phyloP scores from a whole-genome alignment of 64 coral and sea anemone species.

The Anthopleura sola region DNA sequence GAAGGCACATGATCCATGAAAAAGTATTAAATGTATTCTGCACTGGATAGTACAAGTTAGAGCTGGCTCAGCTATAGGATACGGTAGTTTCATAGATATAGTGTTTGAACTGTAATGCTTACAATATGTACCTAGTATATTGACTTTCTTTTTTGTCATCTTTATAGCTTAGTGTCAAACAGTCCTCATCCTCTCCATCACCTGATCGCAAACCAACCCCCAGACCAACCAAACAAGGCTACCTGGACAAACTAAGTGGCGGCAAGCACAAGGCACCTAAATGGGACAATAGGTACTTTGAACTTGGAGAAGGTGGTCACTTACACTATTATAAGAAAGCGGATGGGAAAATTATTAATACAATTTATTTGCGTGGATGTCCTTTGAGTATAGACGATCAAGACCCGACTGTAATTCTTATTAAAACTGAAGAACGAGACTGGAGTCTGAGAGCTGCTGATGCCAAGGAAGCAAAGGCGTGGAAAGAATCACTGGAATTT shows the following conservation, averaged over 20 bases:
- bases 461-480: conserved; percentile 59
- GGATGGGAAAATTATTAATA: conserved; percentile 87
- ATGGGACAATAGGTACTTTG: conserved; percentile 96
- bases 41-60: too few relatives aligned
- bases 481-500: conserved; percentile 63
- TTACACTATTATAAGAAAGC: conserved; percentile 88
- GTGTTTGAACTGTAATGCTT: too few relatives aligned
- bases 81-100: too few relatives aligned
- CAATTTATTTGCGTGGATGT: conserved; percentile 84
- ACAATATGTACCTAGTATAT: too few relatives aligned
- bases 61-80: too few relatives aligned
- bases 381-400: conserved; percentile 55
- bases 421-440: conserved; percentile 84
- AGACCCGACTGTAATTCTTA: conserved; percentile 53
- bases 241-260: conserved; percentile 82
- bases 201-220: conserved; percentile 24
- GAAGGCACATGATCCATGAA: too few relatives aligned
- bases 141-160: background rate
- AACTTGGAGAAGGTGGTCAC: conserved; percentile 70
- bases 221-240: conserved; percentile 69
- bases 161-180: conserved; percentile 67
- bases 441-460: conserved; percentile 62
- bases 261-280: conserved; percentile 85
- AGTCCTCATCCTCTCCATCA: background rate
- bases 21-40: too few relatives aligned